Evolutionary conservation across 2,888 invertebrate species (phyloP).

Genomic region (Drosophila pseudotalamancana): DNA sequence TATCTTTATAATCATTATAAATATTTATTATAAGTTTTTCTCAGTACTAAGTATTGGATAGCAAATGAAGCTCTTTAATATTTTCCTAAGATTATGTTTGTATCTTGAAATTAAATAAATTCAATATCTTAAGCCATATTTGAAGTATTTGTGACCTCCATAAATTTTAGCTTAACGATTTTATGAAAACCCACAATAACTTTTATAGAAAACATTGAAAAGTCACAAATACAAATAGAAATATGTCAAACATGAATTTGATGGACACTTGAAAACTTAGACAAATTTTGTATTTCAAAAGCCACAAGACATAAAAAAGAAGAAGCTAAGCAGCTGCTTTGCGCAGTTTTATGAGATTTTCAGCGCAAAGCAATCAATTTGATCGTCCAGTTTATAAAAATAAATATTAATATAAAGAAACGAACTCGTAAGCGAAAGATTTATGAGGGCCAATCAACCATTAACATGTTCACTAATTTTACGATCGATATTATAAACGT

Average conservation of each 20-base stretch:
- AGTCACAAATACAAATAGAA: background rate
- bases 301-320: background rate
- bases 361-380: constrained; percentile 73
- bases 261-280: background rate
- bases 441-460: constrained; percentile 75
- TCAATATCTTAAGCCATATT: too few relatives aligned
- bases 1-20: too few relatives aligned
- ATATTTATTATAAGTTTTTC: too few relatives aligned
- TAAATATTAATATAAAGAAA: constrained; percentile 42
- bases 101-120: too few relatives aligned
- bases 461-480: constrained; percentile 81
- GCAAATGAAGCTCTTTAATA: too few relatives aligned
- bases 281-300: background rate
- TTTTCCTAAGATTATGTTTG: too few relatives aligned
- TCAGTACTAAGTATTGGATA: too few relatives aligned
- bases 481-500: constrained; percentile 69
- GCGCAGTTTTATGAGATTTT: constrained; percentile 59
- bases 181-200: background rate
- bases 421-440: constrained; percentile 48
- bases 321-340: constrained; percentile 1
- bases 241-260: background rate
- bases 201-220: background rate
- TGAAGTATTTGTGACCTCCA: too few relatives aligned
- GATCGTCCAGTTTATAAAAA: constrained; percentile 53
- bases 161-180: background rate